These are phyloP conservation scores for Pterois miles DNA, from an alignment of 2,797 vertebrate species.

Conservation along the genomic window DNA sequence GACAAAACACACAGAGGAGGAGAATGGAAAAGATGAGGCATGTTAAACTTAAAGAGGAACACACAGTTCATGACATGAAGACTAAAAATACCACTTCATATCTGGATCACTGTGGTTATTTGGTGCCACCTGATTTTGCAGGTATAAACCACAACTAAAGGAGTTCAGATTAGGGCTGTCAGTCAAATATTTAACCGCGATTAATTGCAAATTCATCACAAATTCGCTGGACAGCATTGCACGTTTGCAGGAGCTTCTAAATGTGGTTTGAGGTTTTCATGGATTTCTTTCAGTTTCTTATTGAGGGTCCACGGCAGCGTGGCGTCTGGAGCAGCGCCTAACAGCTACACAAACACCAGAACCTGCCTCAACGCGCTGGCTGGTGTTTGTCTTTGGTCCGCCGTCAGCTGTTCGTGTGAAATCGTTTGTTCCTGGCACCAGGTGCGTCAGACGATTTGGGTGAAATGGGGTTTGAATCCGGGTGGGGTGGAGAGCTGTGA, in stretches of 20 bases:
- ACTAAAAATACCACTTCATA: not conserved
- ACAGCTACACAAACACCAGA: not conserved
- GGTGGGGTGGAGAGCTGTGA: not conserved
- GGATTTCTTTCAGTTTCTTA: not conserved
- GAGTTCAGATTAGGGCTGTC: too few relatives aligned
- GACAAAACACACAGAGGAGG: conserved; percentile 17
- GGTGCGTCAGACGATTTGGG: not conserved
- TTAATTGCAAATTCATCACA: too few relatives aligned
- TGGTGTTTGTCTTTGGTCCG: not conserved
- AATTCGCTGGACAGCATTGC: not conserved
- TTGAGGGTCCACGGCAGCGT: not conserved
- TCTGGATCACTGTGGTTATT: not conserved
- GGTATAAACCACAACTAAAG: not conserved
- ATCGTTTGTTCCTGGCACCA: conserved; percentile 15
- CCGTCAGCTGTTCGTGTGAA: not conserved
- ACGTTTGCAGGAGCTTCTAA: not conserved
- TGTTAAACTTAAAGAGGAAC: not conserved
- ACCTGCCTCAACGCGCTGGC: not conserved
- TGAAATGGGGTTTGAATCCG: conserved; percentile 26
- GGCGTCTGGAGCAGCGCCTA: not conserved
- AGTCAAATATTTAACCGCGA: too few relatives aligned
- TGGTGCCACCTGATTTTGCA: not conserved
- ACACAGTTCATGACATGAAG: not conserved
- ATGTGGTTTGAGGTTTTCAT: not conserved
- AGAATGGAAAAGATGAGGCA: not conserved